A percentile compares a stretch with the other conserved stretches of the same genome.
These are phyloP conservation scores for Ectropis grisescens DNA, from an alignment of 1,140 invertebrate genomes.

Conservation along the genomic window DNA sequence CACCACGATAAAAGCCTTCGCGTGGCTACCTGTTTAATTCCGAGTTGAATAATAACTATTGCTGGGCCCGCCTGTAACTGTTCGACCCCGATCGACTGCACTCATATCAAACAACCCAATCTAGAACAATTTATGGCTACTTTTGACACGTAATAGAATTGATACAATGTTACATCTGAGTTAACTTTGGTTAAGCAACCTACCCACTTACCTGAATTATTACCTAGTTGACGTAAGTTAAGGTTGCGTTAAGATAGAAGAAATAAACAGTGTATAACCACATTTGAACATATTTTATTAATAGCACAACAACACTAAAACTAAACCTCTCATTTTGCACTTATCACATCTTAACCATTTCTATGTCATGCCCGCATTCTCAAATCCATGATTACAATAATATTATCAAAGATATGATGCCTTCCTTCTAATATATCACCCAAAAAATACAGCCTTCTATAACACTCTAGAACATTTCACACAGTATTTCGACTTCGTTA, in stretches of 20 bases:
- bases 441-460: constrained; percentile 69
- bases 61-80: constrained; percentile 32
- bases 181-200: no score
- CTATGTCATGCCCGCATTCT: constrained; percentile 24
- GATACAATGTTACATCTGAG: no score
- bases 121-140: no score
- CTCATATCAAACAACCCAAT: no score
- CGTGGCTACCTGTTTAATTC: constrained; percentile 34
- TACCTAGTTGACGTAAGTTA: no score
- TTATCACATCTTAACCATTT: constrained; percentile 61
- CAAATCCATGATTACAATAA: constrained; percentile 31
- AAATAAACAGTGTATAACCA: constrained; percentile 24
- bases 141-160: no score
- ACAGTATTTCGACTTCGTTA: constrained; percentile 32
- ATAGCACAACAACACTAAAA: constrained; percentile 69
- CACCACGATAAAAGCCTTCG: constrained; percentile 46
- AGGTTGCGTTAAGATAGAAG: no score
- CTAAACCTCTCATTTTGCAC: constrained; percentile 37
- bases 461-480: constrained; percentile 54
- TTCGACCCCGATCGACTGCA: constrained; percentile 6
- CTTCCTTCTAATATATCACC: constrained; percentile 64
- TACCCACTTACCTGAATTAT: no score
- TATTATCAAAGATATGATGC: constrained; percentile 60
- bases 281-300: constrained; percentile 68
- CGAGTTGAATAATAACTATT: constrained; percentile 36